Evolutionary conservation across 2,888 invertebrate species (phyloP).

Genomic region (Megamerina dolium): DNA sequence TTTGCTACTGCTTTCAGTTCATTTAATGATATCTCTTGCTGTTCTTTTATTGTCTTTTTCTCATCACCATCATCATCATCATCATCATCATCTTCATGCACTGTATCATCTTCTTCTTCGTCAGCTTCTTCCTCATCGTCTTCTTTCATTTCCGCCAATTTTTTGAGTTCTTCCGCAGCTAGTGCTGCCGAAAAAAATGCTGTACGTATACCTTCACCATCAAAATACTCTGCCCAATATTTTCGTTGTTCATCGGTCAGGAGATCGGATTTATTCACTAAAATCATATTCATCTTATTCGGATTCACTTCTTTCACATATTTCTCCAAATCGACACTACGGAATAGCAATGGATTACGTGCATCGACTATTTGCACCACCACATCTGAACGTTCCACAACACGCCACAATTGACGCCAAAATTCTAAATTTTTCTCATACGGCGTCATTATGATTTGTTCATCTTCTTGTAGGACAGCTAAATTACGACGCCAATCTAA

Average conservation of each 20-base stretch:
- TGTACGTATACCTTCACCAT: constrained; percentile 60
- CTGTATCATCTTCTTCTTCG: constrained; percentile 4
- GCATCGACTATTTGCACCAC: constrained; percentile 94
- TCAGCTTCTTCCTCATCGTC: constrained; percentile 16
- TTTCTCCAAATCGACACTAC: constrained; percentile 84
- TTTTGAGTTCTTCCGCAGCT: constrained; percentile 52
- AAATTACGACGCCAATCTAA: constrained; percentile 85
- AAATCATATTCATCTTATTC: constrained; percentile 70
- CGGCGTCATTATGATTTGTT: constrained; percentile 81
- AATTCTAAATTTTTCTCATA: constrained; percentile 97
- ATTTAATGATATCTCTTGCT: constrained; percentile 30
- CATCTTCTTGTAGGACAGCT: constrained; percentile 72
- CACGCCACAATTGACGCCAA: constrained; percentile 98
- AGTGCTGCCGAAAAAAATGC: constrained; percentile 88
- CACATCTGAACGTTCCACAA: constrained; percentile 92
- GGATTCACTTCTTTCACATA: constrained; percentile 74
- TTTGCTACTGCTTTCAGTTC: constrained; percentile 53
- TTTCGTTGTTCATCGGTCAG: constrained; percentile 73
- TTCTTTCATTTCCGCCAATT: constrained; percentile 20
- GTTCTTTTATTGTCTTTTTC: constrained; percentile 9
- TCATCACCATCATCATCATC: constrained; percentile 1
- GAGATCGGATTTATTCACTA: constrained; percentile 95
- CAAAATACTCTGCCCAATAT: constrained; percentile 82
- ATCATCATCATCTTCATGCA: constrained; percentile 1
- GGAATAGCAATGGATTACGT: constrained; percentile 87